Base-by-base conservation (phyloP, 2,797 vertebrate genomes). In the Graptemys geographica region DNA sequence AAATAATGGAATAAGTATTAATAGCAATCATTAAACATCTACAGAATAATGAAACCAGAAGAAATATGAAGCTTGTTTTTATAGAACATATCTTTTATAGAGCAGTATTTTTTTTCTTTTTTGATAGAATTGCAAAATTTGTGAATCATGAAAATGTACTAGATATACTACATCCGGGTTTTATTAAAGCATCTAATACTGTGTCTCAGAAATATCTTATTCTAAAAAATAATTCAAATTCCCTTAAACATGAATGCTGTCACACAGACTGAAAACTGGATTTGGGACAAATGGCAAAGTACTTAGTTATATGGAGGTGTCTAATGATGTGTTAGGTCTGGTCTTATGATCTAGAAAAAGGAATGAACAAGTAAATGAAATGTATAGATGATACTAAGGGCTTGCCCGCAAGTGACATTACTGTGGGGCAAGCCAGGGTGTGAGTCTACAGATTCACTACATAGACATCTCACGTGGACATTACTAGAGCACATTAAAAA, bases 111-210 rank as follows among this genome's bases (percentile, higher is more conserved):
- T 16, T n/a, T n/a, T 5, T 18, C 13, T 3, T 80, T 91, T 79
- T 55, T 8, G 82, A 59, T 0, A 87, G 8, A 94, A 72, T 23
- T 18, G 2, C 0, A 31, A 81, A 57, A 41, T 53, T 2, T 0
- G 6, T 84, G 16, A 2, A 55, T 1, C 86, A 69, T 3, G 1
- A 51, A 53, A 90, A 92, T 47, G 11, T 31, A 65, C 27, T 82
- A 18, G 84, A 51, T 51, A 37, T 25, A 31, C 86, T 55, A 37
- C 2, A 51, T 28, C 44, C n/a, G n/a, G 33, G 11, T 57, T 33
- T 74, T 33, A 81, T 90, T 74, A 19, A 93, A 74, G 55, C 10
- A 79, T 8, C 65, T 88, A 21, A 69, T 12, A 90, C 65, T 28
- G 1, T 1, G 1, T 74, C 11, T 84, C 13, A 21, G n/a, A 8